Evolutionary conservation across 2,888 invertebrate species (phyloP).

Genomic region (Tachina fera): DNA sequence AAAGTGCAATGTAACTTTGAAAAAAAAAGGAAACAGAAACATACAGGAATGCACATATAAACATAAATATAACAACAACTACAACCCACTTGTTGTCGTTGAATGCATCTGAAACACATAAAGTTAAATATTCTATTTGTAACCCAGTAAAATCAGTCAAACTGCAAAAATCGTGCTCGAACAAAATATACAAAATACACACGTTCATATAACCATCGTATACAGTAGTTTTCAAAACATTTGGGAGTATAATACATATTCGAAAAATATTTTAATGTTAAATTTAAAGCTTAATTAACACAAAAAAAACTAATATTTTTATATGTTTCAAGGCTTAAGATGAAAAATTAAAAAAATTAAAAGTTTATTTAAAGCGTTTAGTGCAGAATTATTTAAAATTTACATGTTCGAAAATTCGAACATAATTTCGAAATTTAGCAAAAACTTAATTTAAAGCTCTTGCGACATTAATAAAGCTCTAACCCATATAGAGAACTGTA

Average conservation of each 20-base stretch:
- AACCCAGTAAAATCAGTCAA: constrained; percentile 55
- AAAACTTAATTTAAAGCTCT: too few species aligned
- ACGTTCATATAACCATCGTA: neutral
- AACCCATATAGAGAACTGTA: too few species aligned
- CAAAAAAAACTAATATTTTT: too few species aligned
- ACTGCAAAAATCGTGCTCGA: neutral
- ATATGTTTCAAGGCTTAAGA: too few species aligned
- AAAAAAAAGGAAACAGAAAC: constrained; percentile 26
- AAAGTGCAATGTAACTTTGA: constrained; percentile 60
- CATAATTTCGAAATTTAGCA: too few species aligned
- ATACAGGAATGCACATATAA: constrained; percentile 30
- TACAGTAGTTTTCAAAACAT: neutral
- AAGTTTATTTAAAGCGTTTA: too few species aligned
- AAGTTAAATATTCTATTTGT: constrained; percentile 45
- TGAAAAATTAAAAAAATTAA: too few species aligned
- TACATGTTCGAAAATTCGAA: too few species aligned
- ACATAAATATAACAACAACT: constrained; percentile 1
- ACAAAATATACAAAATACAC: neutral
- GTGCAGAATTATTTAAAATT: too few species aligned
- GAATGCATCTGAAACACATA: constrained; percentile 29
- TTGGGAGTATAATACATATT: neutral
- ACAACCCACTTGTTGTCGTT: constrained; percentile 40
- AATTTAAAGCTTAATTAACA: too few species aligned
- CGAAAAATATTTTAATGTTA: too few species aligned
- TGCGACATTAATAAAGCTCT: too few species aligned